These are phyloP conservation scores for Hypsopygia costalis DNA, from an alignment of 2,888 invertebrate species.

Conservation along the genomic window DNA sequence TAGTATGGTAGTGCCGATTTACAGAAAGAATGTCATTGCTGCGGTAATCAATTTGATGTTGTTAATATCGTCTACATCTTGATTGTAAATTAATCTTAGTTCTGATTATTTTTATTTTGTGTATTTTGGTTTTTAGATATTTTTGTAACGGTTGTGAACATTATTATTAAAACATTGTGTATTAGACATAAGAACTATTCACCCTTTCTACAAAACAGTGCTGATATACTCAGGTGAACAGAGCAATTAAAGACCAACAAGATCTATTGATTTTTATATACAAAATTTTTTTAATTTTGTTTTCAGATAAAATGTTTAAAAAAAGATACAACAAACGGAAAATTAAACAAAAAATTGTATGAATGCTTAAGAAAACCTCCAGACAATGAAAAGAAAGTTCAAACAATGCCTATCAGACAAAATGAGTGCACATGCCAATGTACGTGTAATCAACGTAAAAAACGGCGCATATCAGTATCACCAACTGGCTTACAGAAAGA, in stretches of 20 bases:
- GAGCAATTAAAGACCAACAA: too few relatives aligned
- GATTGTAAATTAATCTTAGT: too few relatives aligned
- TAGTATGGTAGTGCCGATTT: constrained; percentile 67
- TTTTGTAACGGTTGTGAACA: too few relatives aligned
- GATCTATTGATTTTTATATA: too few relatives aligned
- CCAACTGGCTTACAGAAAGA: constrained; percentile 16
- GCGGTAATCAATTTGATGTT: constrained; percentile 43
- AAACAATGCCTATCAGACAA: constrained; percentile 31
- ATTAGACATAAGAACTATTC: too few relatives aligned
- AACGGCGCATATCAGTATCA: constrained; percentile 32
- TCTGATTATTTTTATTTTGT: too few relatives aligned
- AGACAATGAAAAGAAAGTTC: constrained; percentile 53
- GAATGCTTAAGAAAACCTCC: constrained; percentile 51
- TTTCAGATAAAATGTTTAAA: constrained; percentile 62
- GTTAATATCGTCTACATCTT: too few relatives aligned
- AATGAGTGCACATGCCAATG: constrained; percentile 52
- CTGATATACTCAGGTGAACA: too few relatives aligned
- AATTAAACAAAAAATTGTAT: constrained; percentile 51
- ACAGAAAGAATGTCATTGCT: constrained; percentile 55
- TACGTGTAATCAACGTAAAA: constrained; percentile 43
- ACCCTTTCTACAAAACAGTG: too few relatives aligned
- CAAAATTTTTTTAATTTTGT: constrained; percentile 23
- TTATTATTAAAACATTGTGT: too few relatives aligned
- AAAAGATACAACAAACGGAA: constrained; percentile 54
- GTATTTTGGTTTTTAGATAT: too few relatives aligned